Evolutionary conservation across 2,888 invertebrate genomes (phyloP), one percentile per base, ranked within the genome.

Genomic region (Oxystoma pomonae): DNA sequence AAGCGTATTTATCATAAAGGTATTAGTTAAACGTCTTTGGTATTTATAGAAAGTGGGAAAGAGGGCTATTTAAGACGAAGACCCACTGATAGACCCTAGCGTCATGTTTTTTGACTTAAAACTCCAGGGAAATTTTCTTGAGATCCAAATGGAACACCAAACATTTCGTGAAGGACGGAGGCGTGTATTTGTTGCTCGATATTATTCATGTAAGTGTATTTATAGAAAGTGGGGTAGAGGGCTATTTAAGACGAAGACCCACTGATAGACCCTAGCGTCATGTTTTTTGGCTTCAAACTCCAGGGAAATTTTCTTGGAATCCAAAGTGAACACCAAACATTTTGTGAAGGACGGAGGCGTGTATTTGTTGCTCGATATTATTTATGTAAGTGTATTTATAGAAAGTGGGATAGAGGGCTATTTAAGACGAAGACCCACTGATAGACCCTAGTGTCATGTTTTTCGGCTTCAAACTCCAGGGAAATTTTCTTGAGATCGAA

Each of bases 201-300:
- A 69, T 79, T 2, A 73, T 81, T 49, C 76, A 82, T 60, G 75
- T 77, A 71, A 53, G 58, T 21, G 55, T 19, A n/a, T n/a, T n/a
- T n/a, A n/a, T n/a, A n/a, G n/a, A n/a, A n/a, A n/a, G n/a, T n/a
- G n/a, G n/a, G n/a, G n/a, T n/a, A n/a, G n/a, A n/a, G n/a, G n/a
- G n/a, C n/a, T n/a, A n/a, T n/a, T n/a, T n/a, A n/a, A n/a, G n/a
- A n/a, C n/a, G n/a, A n/a, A n/a, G n/a, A n/a, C n/a, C n/a, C n/a
- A n/a, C n/a, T n/a, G n/a, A n/a, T n/a, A n/a, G n/a, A n/a, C n/a
- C n/a, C n/a, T n/a, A n/a, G n/a, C n/a, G n/a, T n/a, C n/a, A 65
- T 81, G n/a, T 72, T 82, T 60, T 74, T 77, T 17, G 71, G 76
- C 12, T 74, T 82, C 18, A 76, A 77, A 60, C 81, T 79, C 63